A percentile compares a stretch with the other conserved stretches of the same genome.
phyloP scores from a whole-genome alignment of 2,888 invertebrate species.

The Heliconius charithonia region DNA sequence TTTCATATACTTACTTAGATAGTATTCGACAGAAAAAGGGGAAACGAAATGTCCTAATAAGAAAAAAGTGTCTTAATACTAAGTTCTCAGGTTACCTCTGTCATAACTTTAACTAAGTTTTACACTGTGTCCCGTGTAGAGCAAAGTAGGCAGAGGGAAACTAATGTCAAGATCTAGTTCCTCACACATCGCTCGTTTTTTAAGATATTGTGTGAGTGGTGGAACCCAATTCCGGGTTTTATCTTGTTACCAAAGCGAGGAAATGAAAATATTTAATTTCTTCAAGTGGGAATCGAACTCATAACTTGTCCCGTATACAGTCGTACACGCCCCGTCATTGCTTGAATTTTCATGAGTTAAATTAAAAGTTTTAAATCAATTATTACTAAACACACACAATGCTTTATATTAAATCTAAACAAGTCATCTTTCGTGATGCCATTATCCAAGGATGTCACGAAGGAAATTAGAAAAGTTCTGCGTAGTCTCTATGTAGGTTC shows the following conservation, averaged over 20 bases:
- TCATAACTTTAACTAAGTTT: background rate
- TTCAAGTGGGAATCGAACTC: background rate
- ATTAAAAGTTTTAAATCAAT: too few relatives aligned
- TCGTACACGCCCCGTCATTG: too few relatives aligned
- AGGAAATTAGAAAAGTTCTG: slow-evolving; percentile 24
- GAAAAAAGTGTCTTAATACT: too few relatives aligned
- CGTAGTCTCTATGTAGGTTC: background rate
- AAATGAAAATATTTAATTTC: background rate
- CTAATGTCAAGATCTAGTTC: background rate
- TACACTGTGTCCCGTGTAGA: background rate
- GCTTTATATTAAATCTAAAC: background rate
- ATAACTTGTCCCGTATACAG: background rate
- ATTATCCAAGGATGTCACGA: slow-evolving; percentile 7
- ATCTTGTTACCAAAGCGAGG: background rate
- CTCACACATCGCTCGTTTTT: too few relatives aligned
- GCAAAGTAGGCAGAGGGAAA: background rate
- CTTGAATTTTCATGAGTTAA: background rate
- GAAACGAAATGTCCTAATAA: too few relatives aligned
- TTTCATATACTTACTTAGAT: background rate
- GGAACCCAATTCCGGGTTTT: background rate
- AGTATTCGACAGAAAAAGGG: too few relatives aligned
- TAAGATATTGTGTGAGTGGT: background rate
- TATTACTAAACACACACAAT: background rate
- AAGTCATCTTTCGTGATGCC: background rate
- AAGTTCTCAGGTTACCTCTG: too few relatives aligned